These are phyloP conservation scores for Myotis myotis DNA, from an alignment of 2,797 vertebrate species.

Conservation along the genomic window DNA sequence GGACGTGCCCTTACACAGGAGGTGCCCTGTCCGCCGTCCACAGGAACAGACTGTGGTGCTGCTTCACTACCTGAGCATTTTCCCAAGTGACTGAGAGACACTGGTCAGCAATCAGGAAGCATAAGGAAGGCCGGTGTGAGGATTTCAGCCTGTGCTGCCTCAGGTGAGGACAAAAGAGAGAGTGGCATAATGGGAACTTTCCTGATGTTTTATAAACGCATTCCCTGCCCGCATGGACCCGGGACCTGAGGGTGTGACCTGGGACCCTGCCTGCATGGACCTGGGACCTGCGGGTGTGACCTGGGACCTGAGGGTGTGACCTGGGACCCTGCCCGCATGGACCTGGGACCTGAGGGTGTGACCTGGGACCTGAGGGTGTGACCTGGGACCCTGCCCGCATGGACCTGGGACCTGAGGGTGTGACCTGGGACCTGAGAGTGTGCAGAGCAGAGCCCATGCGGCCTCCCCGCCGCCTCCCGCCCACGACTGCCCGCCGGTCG, in stretches of 20 bases:
- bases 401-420: too few relatives aligned
- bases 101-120: neutral
- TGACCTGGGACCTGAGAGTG: too few relatives aligned
- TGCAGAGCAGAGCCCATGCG: too few relatives aligned
- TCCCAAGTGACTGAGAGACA: neutral
- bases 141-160: neutral
- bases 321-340: rapidly evolving
- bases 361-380: too few relatives aligned
- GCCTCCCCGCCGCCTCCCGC: too few relatives aligned
- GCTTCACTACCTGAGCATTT: neutral
- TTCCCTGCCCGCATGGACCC: rapidly evolving
- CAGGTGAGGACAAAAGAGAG: neutral
- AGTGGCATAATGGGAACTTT: neutral
- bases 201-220: rapidly evolving
- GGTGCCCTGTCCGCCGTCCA: neutral
- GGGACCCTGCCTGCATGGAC: too few relatives aligned
- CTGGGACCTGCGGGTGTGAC: too few relatives aligned
- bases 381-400: too few relatives aligned
- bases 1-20: rapidly evolving
- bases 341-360: too few relatives aligned
- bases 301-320: too few relatives aligned
- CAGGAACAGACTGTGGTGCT: neutral
- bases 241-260: too few relatives aligned
- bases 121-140: neutral
- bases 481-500: too few relatives aligned